A percentile compares a stretch with the other conserved stretches of the same genome.
phyloP scores from a whole-genome alignment of 1,140 invertebrate species.

The Lycorma delicatula region DNA sequence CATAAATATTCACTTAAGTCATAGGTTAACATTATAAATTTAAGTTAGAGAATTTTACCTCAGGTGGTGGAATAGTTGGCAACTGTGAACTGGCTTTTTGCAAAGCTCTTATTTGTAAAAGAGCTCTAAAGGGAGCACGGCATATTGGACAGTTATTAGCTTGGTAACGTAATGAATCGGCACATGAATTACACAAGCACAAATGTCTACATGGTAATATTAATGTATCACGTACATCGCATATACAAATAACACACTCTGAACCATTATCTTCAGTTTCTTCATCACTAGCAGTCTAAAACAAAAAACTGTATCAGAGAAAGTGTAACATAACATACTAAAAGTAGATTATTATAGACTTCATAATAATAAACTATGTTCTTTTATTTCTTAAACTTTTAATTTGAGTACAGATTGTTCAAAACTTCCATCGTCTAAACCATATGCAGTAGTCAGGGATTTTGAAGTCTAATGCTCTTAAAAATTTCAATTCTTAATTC shows the following conservation, averaged over 20 bases:
- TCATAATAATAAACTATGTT: no score
- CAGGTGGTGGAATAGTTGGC: constrained; percentile 41
- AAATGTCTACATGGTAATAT: constrained; percentile 97
- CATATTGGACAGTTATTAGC: constrained; percentile 99
- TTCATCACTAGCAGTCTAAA: constrained; percentile 63
- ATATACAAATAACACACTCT: constrained; percentile 99
- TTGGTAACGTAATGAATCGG: constrained; percentile 92
- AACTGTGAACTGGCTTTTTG: constrained; percentile 59
- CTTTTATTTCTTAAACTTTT: no score
- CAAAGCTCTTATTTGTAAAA: constrained; percentile 91
- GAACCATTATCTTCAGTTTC: constrained; percentile 93
- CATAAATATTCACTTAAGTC: no score
- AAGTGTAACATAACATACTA: no score
- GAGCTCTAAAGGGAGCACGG: constrained; percentile 89
- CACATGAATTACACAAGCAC: constrained; percentile 94
- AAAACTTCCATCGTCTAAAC: no score
- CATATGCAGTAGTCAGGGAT: no score
- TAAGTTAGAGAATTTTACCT: no score
- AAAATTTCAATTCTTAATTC: no score
- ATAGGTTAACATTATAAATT: no score
- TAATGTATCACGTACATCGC: constrained; percentile 91
- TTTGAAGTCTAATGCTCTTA: no score
- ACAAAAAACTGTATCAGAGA: constrained; percentile 10
- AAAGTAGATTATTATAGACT: no score
- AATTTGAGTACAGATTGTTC: no score